Evolutionary conservation across 2,797 vertebrate genomes (phyloP).

Genomic region (Cephalopachus bancanus): DNA sequence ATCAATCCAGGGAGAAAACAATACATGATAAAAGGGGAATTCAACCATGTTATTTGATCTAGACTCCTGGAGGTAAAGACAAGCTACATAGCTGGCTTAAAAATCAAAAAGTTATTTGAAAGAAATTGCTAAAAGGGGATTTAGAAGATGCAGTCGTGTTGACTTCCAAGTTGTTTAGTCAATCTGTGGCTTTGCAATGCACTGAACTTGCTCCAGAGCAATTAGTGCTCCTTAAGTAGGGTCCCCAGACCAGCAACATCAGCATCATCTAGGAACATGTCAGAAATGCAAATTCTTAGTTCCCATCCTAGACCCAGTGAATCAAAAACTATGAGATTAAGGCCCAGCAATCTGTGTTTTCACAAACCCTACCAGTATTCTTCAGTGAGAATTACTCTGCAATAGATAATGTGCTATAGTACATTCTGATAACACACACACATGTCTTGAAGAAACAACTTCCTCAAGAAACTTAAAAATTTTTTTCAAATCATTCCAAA

Average conservation of each 20-base stretch:
- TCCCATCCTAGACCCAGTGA: not conserved
- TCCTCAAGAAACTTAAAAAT: not conserved
- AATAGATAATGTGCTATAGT: not conserved
- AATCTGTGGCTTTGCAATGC: not conserved
- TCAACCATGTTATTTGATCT: slow-evolving; percentile 26
- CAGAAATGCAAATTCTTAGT: not conserved
- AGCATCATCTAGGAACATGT: not conserved
- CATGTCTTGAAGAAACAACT: slow-evolving; percentile 22
- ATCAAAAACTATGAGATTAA: not conserved
- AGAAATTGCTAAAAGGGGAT: not conserved
- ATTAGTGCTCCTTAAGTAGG: not conserved
- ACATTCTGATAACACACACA: not conserved
- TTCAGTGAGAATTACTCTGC: not conserved
- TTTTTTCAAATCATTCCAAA: not conserved
- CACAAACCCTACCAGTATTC: not conserved
- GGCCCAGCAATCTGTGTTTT: not conserved
- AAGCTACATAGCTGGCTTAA: not conserved
- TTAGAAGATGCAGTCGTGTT: not conserved
- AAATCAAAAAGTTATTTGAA: slow-evolving; percentile 36
- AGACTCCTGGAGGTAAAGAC: not conserved
- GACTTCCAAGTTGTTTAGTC: not conserved
- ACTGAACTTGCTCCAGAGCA: not conserved
- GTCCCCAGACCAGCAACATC: not conserved
- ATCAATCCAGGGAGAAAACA: not conserved
- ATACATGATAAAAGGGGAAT: not conserved